Evolutionary conservation across 2,888 invertebrate genomes (phyloP).

Genomic region (Calameuta pallipes): DNA sequence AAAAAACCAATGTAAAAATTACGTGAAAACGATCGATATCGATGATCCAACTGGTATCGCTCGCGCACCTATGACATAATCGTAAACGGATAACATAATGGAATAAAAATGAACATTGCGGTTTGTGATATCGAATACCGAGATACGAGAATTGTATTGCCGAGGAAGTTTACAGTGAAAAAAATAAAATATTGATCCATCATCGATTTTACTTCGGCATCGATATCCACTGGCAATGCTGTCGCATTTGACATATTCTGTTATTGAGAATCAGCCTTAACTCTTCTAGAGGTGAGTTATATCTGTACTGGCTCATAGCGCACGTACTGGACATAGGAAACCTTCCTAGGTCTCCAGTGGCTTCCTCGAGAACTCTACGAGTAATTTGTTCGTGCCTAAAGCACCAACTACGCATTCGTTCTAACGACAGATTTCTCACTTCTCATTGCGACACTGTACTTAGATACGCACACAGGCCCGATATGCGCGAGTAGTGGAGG

Average conservation of each 20-base stretch:
- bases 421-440: slow-evolving; percentile 42
- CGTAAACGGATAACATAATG: neutral
- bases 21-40: neutral
- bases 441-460: slow-evolving; percentile 45
- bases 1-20: neutral
- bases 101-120: neutral
- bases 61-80: neutral
- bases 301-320: neutral
- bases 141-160: neutral
- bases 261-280: neutral
- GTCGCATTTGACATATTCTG: neutral
- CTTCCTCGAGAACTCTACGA: slow-evolving; percentile 1
- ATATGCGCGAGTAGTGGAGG: slow-evolving; percentile 21
- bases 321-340: neutral
- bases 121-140: neutral
- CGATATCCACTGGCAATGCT: neutral
- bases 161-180: neutral
- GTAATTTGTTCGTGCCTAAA: slow-evolving; percentile 1
- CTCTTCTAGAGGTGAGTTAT: neutral
- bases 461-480: slow-evolving; percentile 30
- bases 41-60: neutral
- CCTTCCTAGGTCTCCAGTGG: neutral
- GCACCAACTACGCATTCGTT: slow-evolving; percentile 5
- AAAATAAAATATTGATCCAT: neutral
- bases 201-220: neutral